Base-by-base conservation (phyloP, 2,888 invertebrate genomes). In the Abscondita cerata region DNA sequence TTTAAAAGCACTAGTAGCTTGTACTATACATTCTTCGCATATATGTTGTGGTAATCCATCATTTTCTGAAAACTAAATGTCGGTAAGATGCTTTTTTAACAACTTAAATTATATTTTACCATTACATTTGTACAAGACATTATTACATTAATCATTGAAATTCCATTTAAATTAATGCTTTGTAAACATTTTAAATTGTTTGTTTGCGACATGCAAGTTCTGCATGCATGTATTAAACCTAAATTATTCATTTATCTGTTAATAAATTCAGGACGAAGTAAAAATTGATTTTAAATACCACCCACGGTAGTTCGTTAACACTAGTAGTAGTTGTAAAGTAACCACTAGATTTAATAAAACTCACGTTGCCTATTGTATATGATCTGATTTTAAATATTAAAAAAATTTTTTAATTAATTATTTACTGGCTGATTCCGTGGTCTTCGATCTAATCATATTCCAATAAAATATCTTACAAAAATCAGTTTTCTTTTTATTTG, bases 1-100 rank as follows among this genome's bases (percentile, higher is more conserved):
- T 12, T 59, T 65, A 52, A 65, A 70, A 1, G 70, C 67, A 18
- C 31, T 63, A 12, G 46, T 55, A 33, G 59, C 54, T 50, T 67
- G 66, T 8, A 52, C 34, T 13, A 60, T 40, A 51, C 70, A 70
- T 6, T 64, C 40, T 15, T 62, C 52, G 54, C 70, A 70, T 6
- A 70, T 64, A 34, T 66, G 61, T 6, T 56, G 16, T n/a, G 68
- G 67, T 31, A 68, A 53, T 9, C 62, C 66, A 52, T 64, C 68
- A 51, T 64, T 57, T 36, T 66, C 61, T 48, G 31, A 36, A 41
- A 65, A 34, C 65, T 65, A 25, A 25, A 48, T 12, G 3, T 36
- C 36, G n/a, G 13, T 12, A 36, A 8, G 11, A 36, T 36, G 2
- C 3, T 12, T 36, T 12, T 33, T 33, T 33, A 8, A 8, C 9